Base-by-base conservation (phyloP, 2,888 invertebrate species). In the Microplitis deprimator region DNA sequence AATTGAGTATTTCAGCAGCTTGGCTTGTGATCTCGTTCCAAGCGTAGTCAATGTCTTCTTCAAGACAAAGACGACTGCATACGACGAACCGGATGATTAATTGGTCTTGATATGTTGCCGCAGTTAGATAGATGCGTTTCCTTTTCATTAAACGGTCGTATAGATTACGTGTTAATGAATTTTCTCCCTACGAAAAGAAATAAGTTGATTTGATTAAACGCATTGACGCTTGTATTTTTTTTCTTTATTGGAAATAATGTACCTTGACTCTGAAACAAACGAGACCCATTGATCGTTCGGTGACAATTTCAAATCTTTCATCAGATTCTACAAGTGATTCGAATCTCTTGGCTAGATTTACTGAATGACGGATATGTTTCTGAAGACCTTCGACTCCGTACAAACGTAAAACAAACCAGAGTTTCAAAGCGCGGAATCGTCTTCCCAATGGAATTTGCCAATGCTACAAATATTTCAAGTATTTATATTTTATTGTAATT, bases 391-490 rank as follows among this genome's bases (percentile, higher is more conserved):
- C 93, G 4, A 94, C 93, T 0, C 98, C 98, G 83, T 95, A 95
- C 76, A 95, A 91, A 81, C 97, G 92, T 83, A 98, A 90, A 0
- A 96, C 96, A 80, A 97, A 96, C 98, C 98, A 98, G n/a, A 98
- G 90, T 89, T 98, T 98, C 20, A 98, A 90, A 0, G 98, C 93
- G 68, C 98, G 93, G 89, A 98, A 98, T 82, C 97, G 92, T 65
- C 98, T 92, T 0, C 97, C 97, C 38, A 97, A 91, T 5, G 96
- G 94, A 87, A 97, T 95, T 90, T 96, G 96, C 96, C 96, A 96
- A 85, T 96, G 94, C 91, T 97, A 91, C 92, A 92, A 20, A 70
- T 70, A 72, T 62, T 29, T 29, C 4, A 29, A 29, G 29, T 29
- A 64, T n/a, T n/a, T 50, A 29, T 1, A 20, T 20, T 20, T 20